Evolutionary conservation across 2,797 vertebrate genomes (phyloP).

Genomic region (Bufotes viridis): DNA sequence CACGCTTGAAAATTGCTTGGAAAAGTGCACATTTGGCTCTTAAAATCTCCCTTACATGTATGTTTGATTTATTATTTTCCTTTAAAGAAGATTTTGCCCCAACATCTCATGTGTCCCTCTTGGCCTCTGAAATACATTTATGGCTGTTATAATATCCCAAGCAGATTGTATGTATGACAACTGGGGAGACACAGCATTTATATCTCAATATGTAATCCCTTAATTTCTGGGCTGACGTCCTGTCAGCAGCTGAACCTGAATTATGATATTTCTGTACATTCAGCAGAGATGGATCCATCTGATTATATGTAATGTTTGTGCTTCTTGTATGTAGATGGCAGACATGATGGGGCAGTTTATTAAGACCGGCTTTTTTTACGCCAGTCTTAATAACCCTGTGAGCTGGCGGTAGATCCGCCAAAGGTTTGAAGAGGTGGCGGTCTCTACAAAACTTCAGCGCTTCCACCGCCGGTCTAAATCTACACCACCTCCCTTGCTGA

Average conservation of each 20-base stretch:
- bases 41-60: neutral
- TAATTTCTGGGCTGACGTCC: neutral
- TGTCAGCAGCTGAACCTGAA: neutral
- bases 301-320: neutral
- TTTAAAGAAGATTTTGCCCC: neutral
- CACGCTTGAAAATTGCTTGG: neutral
- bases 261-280: conserved; percentile 2
- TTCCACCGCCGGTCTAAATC: too few relatives aligned
- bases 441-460: too few relatives aligned
- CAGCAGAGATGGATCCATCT: neutral
- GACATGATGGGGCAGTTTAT: neutral
- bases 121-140: neutral
- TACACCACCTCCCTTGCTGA: too few relatives aligned
- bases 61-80: neutral
- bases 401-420: too few relatives aligned
- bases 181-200: neutral
- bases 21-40: neutral
- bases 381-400: too few relatives aligned
- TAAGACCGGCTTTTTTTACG: too few relatives aligned
- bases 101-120: neutral
- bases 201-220: neutral
- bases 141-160: neutral
- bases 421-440: too few relatives aligned
- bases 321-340: neutral
- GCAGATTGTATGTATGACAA: neutral